These are phyloP conservation scores for Bostrychus sinensis DNA, from an alignment of 2,113 vertebrate genomes.

Conservation along the genomic window DNA sequence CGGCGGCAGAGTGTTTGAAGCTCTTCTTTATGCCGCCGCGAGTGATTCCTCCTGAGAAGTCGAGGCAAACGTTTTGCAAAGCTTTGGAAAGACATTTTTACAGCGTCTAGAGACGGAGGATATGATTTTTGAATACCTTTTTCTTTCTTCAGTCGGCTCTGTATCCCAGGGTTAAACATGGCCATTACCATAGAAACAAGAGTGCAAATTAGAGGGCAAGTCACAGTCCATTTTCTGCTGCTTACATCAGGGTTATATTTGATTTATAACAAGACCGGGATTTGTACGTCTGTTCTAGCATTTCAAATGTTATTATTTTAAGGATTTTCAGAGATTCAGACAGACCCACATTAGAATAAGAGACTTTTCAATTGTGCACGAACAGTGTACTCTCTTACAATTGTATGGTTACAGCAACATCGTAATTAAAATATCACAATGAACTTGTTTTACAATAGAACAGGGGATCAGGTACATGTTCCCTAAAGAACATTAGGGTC, in stretches of 20 bases:
- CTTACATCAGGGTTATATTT: no score
- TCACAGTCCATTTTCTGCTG: neutral
- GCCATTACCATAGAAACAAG: constrained; percentile 27
- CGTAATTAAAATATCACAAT: no score
- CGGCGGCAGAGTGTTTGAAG: constrained; percentile 7
- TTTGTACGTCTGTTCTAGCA: neutral
- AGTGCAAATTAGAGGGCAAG: neutral
- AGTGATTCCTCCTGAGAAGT: constrained; percentile 16
- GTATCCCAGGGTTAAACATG: constrained; percentile 8
- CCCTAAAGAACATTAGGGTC: no score
- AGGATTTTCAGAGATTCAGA: constrained; percentile 22
- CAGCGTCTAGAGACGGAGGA: neutral
- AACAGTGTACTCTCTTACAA: no score
- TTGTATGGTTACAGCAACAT: no score
- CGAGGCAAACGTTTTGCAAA: constrained; percentile 27
- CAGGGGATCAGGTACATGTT: no score
- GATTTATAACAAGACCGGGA: neutral
- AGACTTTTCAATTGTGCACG: no score
- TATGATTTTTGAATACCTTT: constrained; percentile 13
- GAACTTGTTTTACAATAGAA: no score
- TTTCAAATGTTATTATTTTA: constrained; percentile 40
- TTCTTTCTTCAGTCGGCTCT: constrained; percentile 11
- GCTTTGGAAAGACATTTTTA: neutral
- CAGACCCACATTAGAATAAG: neutral
- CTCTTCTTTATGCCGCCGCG: constrained; percentile 14